Evolutionary conservation across 2,888 invertebrate genomes (phyloP).

Genomic region (Caenorhabditis sinica): DNA sequence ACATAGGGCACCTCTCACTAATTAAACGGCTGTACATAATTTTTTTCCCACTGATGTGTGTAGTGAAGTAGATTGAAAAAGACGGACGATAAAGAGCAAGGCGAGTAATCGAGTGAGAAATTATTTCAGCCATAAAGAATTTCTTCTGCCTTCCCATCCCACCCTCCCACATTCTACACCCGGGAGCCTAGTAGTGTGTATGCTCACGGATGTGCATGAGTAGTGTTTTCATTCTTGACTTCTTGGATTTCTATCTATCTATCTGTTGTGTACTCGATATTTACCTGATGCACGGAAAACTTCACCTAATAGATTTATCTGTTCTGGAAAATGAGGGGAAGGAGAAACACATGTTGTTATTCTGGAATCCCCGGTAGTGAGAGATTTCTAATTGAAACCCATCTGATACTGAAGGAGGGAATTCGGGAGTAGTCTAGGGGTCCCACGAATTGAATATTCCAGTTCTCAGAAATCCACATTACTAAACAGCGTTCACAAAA

Average conservation of each 20-base stretch:
- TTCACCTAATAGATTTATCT: conserved; percentile 38
- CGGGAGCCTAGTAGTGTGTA: conserved; percentile 23
- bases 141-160: conserved; percentile 44
- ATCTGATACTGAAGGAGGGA: not conserved
- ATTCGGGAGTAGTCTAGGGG: not conserved
- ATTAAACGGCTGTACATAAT: conserved; percentile 66
- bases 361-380: not conserved
- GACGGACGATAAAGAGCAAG: conserved; percentile 59
- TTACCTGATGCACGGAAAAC: conserved; percentile 33
- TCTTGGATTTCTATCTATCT: conserved; percentile 25
- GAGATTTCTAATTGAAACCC: conserved; percentile 3
- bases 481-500: conserved; percentile 55
- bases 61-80: conserved; percentile 63
- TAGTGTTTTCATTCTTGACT: conserved; percentile 38
- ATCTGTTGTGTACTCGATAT: conserved; percentile 24
- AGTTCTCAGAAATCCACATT: conserved; percentile 36
- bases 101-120: conserved; percentile 67
- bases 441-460: conserved; percentile 56
- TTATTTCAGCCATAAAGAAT: conserved; percentile 68
- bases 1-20: conserved; percentile 56
- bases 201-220: conserved; percentile 36
- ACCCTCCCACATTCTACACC: conserved; percentile 5
- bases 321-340: not conserved
- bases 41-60: conserved; percentile 61
- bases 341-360: conserved; percentile 51